Base-by-base conservation (phyloP, 1,140 invertebrate genomes). In the Trissolcus basalis region DNA sequence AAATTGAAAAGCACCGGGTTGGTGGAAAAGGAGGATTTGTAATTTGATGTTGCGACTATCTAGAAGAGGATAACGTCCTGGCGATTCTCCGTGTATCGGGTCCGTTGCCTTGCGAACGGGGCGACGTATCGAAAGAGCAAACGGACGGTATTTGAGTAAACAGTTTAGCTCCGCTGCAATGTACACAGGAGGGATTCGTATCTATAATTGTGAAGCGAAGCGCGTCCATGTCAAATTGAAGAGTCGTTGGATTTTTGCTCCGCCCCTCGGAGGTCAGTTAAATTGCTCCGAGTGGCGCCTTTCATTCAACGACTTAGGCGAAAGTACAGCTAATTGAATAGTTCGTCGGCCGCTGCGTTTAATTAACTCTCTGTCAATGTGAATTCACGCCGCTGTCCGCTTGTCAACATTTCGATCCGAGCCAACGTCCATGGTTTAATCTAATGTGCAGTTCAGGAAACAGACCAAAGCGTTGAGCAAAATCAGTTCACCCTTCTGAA, bases 111-210 rank as follows among this genome's bases (percentile, higher is more conserved):
- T 65, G 60, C 64, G 54, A 43, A 75, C n/a, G n/a, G n/a, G n/a
- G n/a, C n/a, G n/a, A n/a, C n/a, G n/a, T n/a, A n/a, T 75, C 72
- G 58, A 51, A 55, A 68, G 53, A 68, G 71, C 71, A 75, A 75
- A 75, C 71, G 63, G 53, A 68, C 71, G 58, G 64, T 68, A 75
- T 75, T 75, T 68, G 64, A 75, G 71, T 64, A 68, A 74, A 74
- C 64, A 74, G 71, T 63, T 74, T 74, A 74, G 71, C 58, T 68
- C 58, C 68, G 43, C 71, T 68, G 64, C 64, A 73, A 73, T 67
- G 56, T 73, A 73, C 63, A 74, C 63, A 74, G 47, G 61, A 67
- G 63, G 63, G 72, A 59, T 63, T 51, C 56, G 56, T 74, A 50
- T 74, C 56, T 74, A 74, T 74, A 74, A 74, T 74, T 74, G 71